phyloP scores from a whole-genome alignment of 2,888 invertebrate species.

The Parnassius apollo region DNA sequence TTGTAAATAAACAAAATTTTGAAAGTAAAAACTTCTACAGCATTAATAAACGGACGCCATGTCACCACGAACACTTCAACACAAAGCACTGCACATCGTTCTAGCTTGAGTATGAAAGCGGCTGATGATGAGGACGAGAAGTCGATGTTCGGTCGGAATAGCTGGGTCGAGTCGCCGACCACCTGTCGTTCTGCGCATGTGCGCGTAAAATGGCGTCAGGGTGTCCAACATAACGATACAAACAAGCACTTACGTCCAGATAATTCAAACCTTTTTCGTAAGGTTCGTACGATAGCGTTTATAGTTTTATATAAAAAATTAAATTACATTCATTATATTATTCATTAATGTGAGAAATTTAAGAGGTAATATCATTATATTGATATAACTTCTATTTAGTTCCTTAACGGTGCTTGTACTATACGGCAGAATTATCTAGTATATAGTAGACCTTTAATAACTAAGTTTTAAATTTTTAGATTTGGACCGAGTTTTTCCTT shows the following conservation, averaged over 20 bases:
- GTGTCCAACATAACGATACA: constrained; percentile 59
- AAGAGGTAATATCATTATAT: too few species aligned
- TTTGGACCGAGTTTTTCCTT: too few species aligned
- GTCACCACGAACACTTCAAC: constrained; percentile 79
- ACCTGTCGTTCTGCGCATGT: constrained; percentile 82
- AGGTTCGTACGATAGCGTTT: not conserved
- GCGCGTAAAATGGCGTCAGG: constrained; percentile 73
- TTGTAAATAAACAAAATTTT: constrained; percentile 75
- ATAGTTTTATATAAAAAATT: not conserved
- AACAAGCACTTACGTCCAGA: constrained; percentile 51
- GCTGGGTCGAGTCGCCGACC: constrained; percentile 78
- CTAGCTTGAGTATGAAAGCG: constrained; percentile 78
- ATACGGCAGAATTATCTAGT: too few species aligned
- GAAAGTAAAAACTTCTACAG: constrained; percentile 50
- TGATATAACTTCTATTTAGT: too few species aligned
- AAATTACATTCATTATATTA: not conserved
- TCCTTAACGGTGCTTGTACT: too few species aligned
- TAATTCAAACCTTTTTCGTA: constrained; percentile 43
- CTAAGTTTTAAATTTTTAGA: too few species aligned
- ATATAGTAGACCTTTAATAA: too few species aligned
- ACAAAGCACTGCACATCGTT: constrained; percentile 79
- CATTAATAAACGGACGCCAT: constrained; percentile 76
- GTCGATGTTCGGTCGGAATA: constrained; percentile 78
- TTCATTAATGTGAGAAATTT: too few species aligned
- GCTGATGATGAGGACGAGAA: constrained; percentile 82